Base-by-base conservation (phyloP, 2,797 vertebrate species). In the Tapera naevia region DNA sequence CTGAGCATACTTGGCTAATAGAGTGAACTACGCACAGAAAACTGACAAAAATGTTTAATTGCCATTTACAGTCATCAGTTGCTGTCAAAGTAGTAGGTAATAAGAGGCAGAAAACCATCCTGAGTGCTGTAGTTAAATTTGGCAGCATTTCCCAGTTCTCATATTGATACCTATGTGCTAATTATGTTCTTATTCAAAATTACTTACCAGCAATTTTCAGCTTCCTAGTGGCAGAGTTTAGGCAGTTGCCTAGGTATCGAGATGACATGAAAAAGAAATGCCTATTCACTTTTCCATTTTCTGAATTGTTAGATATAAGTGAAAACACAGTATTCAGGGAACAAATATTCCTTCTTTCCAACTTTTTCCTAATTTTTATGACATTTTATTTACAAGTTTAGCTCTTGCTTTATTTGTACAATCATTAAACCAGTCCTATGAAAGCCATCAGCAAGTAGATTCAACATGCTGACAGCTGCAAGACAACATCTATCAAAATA, bases 381-480 rank as follows among this genome's bases (percentile, higher is more conserved):
- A 54, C 39, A 46, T 76, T 83, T 73, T 80, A 46, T 69, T 88
- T 69, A 25, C 51, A 24, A 50, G 43, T 89, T 94, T 48, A 69
- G 66, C 51, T 92, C 23, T 4, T 70, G 32, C 54, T 96, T 95
- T 25, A 33, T 75, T 75, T 93, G 30, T n/a, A 53, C 28, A 45
- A 35, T 80, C 61, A 45, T 93, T 84, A 91, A 86, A 79, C 54
- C 61, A 78, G 25, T 92, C 66, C 46, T 74, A 45, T 21, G 82
- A 89, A 62, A 95, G 60, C 73, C 56, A 78, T 57, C 86, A 84
- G 62, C 79, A 87, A 48, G 76, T n/a, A 32, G 70, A 30, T 86
- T 95, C 79, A 51, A 53, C 45, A 45, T 32, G 17, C 54, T 95
- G 76, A 85, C 80, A 80, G 66, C 82, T 94, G 85, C 56, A 89